These are phyloP conservation scores for Julus scanicus DNA, from an alignment of 2,888 invertebrate genomes.

Conservation along the genomic window DNA sequence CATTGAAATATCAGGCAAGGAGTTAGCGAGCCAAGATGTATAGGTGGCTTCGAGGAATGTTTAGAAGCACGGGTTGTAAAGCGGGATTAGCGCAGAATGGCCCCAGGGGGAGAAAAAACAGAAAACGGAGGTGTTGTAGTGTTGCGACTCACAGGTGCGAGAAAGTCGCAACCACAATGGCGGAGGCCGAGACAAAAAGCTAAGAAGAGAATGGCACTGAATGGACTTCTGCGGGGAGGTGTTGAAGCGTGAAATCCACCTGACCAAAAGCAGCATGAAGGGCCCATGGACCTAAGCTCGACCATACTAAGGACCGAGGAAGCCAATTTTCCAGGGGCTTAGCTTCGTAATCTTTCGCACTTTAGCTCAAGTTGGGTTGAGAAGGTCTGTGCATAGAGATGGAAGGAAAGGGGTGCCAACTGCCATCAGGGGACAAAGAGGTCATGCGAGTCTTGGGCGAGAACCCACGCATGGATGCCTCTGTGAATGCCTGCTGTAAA, in stretches of 20 bases:
- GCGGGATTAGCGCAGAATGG: slow-evolving; percentile 38
- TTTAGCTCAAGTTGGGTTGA: no score
- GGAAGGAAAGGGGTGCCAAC: no score
- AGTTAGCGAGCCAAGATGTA: no score
- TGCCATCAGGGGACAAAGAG: no score
- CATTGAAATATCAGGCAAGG: no score
- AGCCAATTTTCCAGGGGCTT: slow-evolving; percentile 51
- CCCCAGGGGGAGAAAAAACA: neutral
- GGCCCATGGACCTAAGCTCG: neutral
- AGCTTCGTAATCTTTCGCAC: slow-evolving; percentile 22
- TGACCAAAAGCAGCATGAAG: neutral
- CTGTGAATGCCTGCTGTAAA: no score
- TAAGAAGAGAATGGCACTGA: slow-evolving; percentile 16
- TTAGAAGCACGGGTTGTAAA: slow-evolving; percentile 22
- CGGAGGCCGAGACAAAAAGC: neutral
- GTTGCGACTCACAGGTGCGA: slow-evolving; percentile 10
- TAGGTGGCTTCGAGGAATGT: neutral
- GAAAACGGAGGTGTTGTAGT: slow-evolving; percentile 19
- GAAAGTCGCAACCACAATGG: neutral
- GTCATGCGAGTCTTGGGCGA: no score
- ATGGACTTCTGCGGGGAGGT: slow-evolving; percentile 12
- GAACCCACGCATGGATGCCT: no score
- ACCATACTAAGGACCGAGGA: neutral
- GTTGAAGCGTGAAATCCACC: slow-evolving; percentile 52
- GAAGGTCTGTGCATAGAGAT: no score